These are phyloP conservation scores for Martes martes DNA, from an alignment of 2,113 vertebrate genomes.

Conservation along the genomic window DNA sequence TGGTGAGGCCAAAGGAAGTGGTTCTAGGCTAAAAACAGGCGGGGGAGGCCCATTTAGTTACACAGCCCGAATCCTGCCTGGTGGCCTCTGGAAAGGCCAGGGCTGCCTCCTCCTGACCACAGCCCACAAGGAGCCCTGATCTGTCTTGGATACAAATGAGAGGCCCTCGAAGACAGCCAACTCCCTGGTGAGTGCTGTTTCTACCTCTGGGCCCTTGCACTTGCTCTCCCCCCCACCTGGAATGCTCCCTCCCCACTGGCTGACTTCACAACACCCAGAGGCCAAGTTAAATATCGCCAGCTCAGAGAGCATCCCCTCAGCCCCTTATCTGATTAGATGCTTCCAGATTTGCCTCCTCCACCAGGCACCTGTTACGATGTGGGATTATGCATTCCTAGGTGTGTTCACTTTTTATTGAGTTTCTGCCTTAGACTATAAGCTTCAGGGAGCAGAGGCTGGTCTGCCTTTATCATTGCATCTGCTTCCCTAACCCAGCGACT, in stretches of 20 bases:
- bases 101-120: not conserved
- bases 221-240: not conserved
- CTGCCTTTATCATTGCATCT: not conserved
- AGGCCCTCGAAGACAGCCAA: not conserved
- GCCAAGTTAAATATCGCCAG: not conserved
- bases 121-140: not conserved
- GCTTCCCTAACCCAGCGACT: not conserved
- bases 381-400: not conserved
- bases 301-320: not conserved
- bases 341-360: not conserved
- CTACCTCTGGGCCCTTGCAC: not conserved
- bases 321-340: not conserved
- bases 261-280: not conserved
- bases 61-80: not conserved
- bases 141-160: not conserved
- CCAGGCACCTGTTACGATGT: accelerated
- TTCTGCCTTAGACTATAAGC: not conserved
- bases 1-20: slow-evolving; percentile 13
- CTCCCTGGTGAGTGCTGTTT: not conserved
- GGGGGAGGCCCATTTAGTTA: not conserved
- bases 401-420: too few species aligned
- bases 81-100: not conserved
- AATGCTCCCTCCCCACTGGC: not conserved
- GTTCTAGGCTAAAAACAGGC: slow-evolving; percentile 11
- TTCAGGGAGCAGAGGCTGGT: not conserved